Evolutionary conservation across 2,113 vertebrate genomes (phyloP), one percentile per base, ranked within the genome.

Genomic region (Lepus timidus): DNA sequence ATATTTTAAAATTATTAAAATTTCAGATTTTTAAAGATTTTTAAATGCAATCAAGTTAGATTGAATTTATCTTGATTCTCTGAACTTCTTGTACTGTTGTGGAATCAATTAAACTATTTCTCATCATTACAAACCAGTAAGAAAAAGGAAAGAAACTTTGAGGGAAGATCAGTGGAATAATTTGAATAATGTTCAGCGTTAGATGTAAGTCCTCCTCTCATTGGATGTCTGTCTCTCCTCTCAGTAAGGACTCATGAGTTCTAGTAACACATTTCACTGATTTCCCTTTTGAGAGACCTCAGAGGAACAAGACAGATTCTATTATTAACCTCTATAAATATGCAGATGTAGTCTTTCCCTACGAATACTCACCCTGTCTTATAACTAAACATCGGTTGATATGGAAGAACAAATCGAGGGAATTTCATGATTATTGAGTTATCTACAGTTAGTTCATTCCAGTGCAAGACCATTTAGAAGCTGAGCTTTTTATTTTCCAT

Each of bases 121-220:
- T 73, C 31, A 75, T 33, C 20, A 11, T 44, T 78, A 51, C 25
- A 71, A 88, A 84, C 29, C 22, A 5, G 58, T 55, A 29, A 92
- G 36, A 81, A 71, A 91, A n/a, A 20, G 4, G 4, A 58, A 88
- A 12, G 5, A 91, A 76, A 64, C 13, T 94, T 74, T 75, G n/a
- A 74, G 68, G 13, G 3, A 74, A 88, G 81, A 93, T 65, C 5
- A 0, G 4, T 44, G 31, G 29, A 79, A 33, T 3, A 62, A 49
- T 70, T 81, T 62, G 29, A 92, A 52, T 6, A 27, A n/a, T 1
- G 6, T 9, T 0, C 3, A 65, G 27, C 20, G 14, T n/a, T 10
- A 51, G 31, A 14, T 65, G 0, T 3, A 39, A 33, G 3, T 4
- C 22, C 14, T 1, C 8, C 79, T 10, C 13, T 4, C 1, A 74